phyloP scores from a whole-genome alignment of 2,797 vertebrate species.

The Telmatherina bonti region DNA sequence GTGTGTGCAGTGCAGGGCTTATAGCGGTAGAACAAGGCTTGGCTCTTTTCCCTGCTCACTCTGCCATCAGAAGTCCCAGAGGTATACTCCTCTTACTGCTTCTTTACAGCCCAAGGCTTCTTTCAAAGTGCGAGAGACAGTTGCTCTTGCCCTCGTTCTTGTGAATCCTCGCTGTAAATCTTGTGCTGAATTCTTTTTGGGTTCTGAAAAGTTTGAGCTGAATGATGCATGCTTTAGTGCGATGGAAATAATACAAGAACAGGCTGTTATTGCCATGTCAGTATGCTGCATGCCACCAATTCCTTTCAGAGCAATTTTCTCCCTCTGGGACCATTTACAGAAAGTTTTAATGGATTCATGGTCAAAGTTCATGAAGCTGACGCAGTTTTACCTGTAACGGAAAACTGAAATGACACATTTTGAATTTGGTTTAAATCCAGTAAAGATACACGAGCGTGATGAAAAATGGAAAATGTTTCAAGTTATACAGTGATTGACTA shows the following conservation, averaged over 20 bases:
- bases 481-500: constrained; percentile 2
- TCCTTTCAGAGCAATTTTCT: constrained; percentile 11
- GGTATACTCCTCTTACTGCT: constrained; percentile 68
- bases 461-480: background rate
- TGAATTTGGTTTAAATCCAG: constrained; percentile 17
- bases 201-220: constrained; percentile 56
- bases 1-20: constrained; percentile 60
- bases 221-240: constrained; percentile 49
- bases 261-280: constrained; percentile 37
- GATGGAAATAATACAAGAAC: constrained; percentile 47
- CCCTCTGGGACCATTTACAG: constrained; percentile 20
- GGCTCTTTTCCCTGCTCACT: constrained; percentile 67
- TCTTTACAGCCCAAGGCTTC: constrained; percentile 66
- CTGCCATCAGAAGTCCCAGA: constrained; percentile 70
- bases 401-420: constrained; percentile 7
- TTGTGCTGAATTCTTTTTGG: constrained; percentile 45
- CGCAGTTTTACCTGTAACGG: constrained; percentile 25
- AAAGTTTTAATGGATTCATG: constrained; percentile 41
- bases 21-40: constrained; percentile 66
- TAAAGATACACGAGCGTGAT: background rate
- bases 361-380: constrained; percentile 37
- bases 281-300: constrained; percentile 2
- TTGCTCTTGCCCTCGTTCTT: constrained; percentile 52
- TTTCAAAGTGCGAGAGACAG: constrained; percentile 57
- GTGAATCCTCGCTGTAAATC: constrained; percentile 56